Evolutionary conservation across 2,888 invertebrate species (phyloP).

Genomic region (Agrochola lychnidis): DNA sequence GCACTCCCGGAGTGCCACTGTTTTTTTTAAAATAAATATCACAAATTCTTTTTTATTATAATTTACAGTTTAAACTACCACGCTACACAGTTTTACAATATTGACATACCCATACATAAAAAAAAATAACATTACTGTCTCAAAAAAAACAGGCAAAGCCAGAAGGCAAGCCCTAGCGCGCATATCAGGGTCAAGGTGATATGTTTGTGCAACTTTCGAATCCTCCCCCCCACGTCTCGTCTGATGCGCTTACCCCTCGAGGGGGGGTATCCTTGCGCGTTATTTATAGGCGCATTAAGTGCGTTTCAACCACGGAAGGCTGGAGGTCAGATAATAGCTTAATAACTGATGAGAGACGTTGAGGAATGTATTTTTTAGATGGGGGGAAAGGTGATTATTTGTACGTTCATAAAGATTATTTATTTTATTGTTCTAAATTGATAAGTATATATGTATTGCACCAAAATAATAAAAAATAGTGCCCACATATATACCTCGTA

Average conservation of each 20-base stretch:
- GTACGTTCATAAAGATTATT: too few relatives aligned
- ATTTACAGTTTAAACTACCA: not conserved
- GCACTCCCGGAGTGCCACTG: too few relatives aligned
- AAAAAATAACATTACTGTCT: conserved; percentile 13
- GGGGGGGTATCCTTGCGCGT: conserved; percentile 60
- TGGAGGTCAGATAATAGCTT: conserved; percentile 52
- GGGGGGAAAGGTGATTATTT: too few relatives aligned
- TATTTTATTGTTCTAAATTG: too few relatives aligned
- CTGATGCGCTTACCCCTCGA: conserved; percentile 59
- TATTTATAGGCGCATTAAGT: conserved; percentile 71
- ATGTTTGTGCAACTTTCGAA: conserved; percentile 85
- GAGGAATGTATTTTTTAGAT: too few relatives aligned
- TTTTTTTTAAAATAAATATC: too few relatives aligned
- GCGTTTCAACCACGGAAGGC: conserved; percentile 46
- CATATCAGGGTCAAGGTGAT: conserved; percentile 85
- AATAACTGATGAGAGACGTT: conserved; percentile 26
- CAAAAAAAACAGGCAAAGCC: conserved; percentile 38
- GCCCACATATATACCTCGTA: not conserved
- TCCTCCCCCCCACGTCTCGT: conserved; percentile 69
- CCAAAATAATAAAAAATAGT: too few relatives aligned
- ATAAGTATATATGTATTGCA: too few relatives aligned
- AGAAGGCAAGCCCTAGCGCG: conserved; percentile 56
- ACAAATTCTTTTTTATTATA: not conserved
- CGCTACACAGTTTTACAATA: not conserved
- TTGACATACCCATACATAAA: conserved; percentile 13